Percentiles rank a stretch among this genome's conserved stretches.
Conservation (phyloP, 1,140 invertebrate genomes). For the Papilio polytes region DNA sequence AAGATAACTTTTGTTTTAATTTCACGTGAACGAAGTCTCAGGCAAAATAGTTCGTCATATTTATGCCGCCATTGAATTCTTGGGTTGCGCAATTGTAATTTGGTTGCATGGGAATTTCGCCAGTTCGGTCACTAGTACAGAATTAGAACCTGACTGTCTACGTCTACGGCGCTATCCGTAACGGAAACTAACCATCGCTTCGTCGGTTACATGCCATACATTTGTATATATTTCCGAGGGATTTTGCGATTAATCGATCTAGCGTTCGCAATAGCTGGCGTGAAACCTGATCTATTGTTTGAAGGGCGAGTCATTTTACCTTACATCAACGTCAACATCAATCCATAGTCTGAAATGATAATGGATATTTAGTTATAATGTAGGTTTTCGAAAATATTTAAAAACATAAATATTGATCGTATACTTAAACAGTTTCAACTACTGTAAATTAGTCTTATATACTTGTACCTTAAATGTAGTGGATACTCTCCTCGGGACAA, state of each 20-base stretch:
- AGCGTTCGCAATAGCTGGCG: neutral
- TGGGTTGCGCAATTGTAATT: constrained; percentile 11
- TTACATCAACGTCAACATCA: too few relatives aligned
- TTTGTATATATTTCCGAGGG: neutral
- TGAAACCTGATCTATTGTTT: neutral
- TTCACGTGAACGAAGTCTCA: too few relatives aligned
- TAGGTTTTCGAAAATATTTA: too few relatives aligned
- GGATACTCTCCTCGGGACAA: constrained; percentile 34
- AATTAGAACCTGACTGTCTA: constrained; percentile 69
- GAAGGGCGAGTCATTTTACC: neutral
- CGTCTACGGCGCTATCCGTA: constrained; percentile 58
- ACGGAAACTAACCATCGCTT: constrained; percentile 49
- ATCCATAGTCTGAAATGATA: too few relatives aligned
- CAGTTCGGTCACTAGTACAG: constrained; percentile 60
- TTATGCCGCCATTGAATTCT: constrained; percentile 8
- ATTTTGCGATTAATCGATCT: neutral
- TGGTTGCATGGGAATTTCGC: constrained; percentile 6
- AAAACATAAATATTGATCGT: neutral
- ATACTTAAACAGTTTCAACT: neutral
- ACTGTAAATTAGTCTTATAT: neutral
- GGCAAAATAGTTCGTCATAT: neutral
- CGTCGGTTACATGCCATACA: constrained; percentile 36
- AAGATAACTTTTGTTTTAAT: too few relatives aligned
- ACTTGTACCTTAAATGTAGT: too few relatives aligned
- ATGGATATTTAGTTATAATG: too few relatives aligned